A percentile compares a stretch with the other conserved stretches of the same genome.
Evolutionary conservation across 2,113 vertebrate genomes (phyloP).

Genomic region (Tupaia tana): DNA sequence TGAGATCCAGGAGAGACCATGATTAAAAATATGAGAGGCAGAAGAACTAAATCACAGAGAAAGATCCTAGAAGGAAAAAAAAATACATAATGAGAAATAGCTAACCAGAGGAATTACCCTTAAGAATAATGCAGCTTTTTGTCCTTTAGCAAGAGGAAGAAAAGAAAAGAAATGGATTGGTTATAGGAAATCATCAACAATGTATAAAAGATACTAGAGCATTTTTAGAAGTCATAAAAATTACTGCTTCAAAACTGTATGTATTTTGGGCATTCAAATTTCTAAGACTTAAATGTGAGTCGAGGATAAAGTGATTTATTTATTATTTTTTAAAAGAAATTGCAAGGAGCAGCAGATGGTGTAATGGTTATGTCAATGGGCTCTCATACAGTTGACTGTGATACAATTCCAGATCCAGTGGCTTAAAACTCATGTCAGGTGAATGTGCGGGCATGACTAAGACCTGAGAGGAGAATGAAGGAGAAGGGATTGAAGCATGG

Average conservation of each 20-base stretch:
- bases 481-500: too few species aligned
- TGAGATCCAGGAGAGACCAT: neutral
- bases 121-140: neutral
- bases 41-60: neutral
- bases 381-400: too few species aligned
- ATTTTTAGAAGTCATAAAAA: neutral
- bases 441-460: too few species aligned
- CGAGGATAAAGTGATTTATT: neutral
- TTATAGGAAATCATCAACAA: neutral
- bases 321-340: neutral
- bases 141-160: neutral
- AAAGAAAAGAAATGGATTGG: neutral
- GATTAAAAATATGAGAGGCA: neutral
- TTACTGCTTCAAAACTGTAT: neutral
- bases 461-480: too few species aligned
- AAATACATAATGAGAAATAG: neutral
- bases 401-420: too few species aligned
- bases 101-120: neutral
- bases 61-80: neutral
- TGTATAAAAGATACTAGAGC: neutral
- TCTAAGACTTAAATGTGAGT: slow-evolving; percentile 33
- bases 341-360: too few species aligned
- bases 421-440: too few species aligned
- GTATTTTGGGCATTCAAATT: neutral
- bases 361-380: too few species aligned